phyloP scores from a whole-genome alignment of 1,140 invertebrate genomes.

The Lithobius niger region DNA sequence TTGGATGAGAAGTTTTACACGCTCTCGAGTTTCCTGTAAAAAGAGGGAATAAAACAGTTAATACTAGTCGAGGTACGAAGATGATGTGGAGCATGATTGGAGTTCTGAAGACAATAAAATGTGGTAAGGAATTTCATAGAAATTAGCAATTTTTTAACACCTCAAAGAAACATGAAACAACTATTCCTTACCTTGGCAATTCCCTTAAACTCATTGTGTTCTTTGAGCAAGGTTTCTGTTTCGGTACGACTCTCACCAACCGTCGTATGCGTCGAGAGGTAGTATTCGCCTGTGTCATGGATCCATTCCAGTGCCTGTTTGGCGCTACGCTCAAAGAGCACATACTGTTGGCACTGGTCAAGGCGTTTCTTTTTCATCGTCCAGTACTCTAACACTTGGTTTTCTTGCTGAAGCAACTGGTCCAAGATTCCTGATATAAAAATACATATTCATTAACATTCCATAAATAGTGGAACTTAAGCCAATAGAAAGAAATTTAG shows the following conservation, averaged over 20 bases:
- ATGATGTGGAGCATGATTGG: no score
- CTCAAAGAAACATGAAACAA: no score
- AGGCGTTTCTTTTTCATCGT: conserved; percentile 87
- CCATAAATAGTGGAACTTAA: no score
- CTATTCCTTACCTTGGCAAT: conserved; percentile 57
- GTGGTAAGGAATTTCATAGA: no score
- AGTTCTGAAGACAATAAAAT: no score
- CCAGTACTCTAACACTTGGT: conserved; percentile 90
- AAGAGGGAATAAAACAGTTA: no score
- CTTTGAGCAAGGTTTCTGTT: conserved; percentile 61
- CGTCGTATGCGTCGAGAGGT: conserved; percentile 62
- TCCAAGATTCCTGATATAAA: conserved; percentile 76
- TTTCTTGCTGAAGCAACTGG: conserved; percentile 82
- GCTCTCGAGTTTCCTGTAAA: conserved; percentile 70
- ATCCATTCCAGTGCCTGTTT: conserved; percentile 94
- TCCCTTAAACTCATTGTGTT: conserved; percentile 81
- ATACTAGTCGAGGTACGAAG: no score
- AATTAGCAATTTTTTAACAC: no score
- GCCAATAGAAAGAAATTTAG: no score
- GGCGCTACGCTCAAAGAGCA: conserved; percentile 77
- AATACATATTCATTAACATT: no score
- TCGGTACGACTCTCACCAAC: conserved; percentile 58
- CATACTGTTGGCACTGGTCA: conserved; percentile 93
- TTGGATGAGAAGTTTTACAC: conserved; percentile 82
- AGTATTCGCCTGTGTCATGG: conserved; percentile 76